Percentiles rank a stretch among this genome's conserved stretches.
These are phyloP conservation scores for Tineola bisselliella DNA, from an alignment of 2,888 invertebrate genomes.

Conservation along the genomic window DNA sequence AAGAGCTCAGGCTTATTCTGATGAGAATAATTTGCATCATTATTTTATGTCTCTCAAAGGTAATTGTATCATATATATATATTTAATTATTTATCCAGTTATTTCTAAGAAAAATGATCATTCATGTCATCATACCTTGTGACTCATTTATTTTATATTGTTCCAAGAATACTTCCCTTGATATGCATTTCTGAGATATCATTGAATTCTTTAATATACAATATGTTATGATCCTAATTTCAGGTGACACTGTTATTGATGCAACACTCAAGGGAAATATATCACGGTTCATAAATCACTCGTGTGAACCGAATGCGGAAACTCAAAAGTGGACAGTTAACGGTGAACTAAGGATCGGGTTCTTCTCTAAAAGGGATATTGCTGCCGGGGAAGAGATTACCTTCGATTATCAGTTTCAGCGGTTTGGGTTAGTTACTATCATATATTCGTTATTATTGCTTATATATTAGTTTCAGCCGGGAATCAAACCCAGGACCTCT, in stretches of 20 bases:
- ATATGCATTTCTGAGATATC: no score
- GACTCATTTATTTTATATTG: no score
- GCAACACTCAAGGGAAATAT: constrained; percentile 96
- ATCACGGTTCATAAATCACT: constrained; percentile 98
- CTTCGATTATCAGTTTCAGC: constrained; percentile 98
- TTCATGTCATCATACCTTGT: no score
- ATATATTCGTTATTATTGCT: no score
- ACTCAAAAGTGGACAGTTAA: constrained; percentile 98
- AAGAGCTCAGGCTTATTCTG: constrained; percentile 88
- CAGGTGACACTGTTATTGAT: constrained; percentile 81
- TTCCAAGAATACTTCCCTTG: no score
- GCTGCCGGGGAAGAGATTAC: constrained; percentile 93
- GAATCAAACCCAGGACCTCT: no score
- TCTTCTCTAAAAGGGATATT: constrained; percentile 90
- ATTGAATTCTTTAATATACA: no score
- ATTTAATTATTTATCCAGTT: no score
- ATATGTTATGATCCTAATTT: neutral
- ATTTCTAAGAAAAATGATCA: no score
- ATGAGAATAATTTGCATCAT: constrained; percentile 90
- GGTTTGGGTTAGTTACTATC: constrained; percentile 80
- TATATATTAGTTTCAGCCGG: no score
- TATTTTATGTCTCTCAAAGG: constrained; percentile 97
- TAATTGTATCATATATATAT: constrained; percentile 30
- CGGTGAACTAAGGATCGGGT: constrained; percentile 93
- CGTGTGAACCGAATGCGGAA: constrained; percentile 98